A percentile compares a stretch with the other conserved stretches of the same genome.
These are phyloP conservation scores for Reticulitermes lucifugus DNA, from an alignment of 2,888 invertebrate species.

Conservation along the genomic window DNA sequence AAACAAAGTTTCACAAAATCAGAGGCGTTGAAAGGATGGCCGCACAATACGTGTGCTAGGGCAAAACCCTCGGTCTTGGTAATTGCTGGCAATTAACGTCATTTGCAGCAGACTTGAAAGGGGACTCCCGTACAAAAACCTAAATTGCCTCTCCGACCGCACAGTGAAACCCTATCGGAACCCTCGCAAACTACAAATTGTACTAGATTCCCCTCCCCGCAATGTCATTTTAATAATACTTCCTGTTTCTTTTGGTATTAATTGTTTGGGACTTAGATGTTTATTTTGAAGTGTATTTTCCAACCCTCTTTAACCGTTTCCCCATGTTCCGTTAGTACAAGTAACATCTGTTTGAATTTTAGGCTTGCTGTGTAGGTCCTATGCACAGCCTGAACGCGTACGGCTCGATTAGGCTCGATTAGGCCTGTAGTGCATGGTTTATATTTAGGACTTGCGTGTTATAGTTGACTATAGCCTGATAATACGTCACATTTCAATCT, in stretches of 20 bases:
- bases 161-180: not conserved
- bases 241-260: not conserved
- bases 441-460: too few relatives aligned
- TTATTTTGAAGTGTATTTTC: not conserved
- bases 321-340: too few relatives aligned
- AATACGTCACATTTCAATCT: too few relatives aligned
- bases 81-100: not conserved
- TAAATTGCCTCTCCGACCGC: not conserved
- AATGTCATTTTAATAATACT: not conserved
- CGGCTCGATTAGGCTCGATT: too few relatives aligned
- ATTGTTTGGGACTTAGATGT: not conserved
- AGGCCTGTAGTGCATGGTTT: too few relatives aligned
- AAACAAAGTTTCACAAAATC: too few relatives aligned
- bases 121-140: not conserved
- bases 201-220: not conserved
- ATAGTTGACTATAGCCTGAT: too few relatives aligned
- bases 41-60: not conserved
- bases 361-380: too few relatives aligned
- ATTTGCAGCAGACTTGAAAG: not conserved
- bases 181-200: not conserved
- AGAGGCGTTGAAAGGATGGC: too few relatives aligned
- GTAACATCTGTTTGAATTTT: too few relatives aligned
- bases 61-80: not conserved
- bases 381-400: too few relatives aligned
- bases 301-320: too few relatives aligned